Conservation (phyloP, 2,113 vertebrate genomes). For the Gasterosteus nipponicus region DNA sequence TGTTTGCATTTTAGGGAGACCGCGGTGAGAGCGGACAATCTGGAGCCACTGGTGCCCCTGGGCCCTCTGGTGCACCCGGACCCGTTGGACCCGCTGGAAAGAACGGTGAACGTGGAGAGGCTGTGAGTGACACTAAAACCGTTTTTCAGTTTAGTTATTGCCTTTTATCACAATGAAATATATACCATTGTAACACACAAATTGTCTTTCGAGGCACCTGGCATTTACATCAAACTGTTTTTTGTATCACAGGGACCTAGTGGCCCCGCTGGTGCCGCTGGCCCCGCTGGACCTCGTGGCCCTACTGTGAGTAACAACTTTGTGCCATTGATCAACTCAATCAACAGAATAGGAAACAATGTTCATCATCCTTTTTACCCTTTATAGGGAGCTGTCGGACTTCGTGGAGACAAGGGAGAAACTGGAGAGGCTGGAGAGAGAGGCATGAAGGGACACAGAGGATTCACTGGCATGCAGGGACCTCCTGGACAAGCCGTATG, state of each 20-base stretch:
- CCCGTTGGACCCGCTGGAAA: conserved; percentile 96
- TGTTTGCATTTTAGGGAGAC: conserved; percentile 85
- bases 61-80: conserved; percentile 93
- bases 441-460: conserved; percentile 99
- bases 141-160: not conserved
- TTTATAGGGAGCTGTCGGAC: conserved; percentile 87
- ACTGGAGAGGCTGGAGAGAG: conserved; percentile 93
- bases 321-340: not conserved
- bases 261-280: conserved; percentile 89
- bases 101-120: conserved; percentile 94
- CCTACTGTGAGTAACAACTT: conserved; percentile 87
- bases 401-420: conserved; percentile 99
- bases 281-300: conserved; percentile 93
- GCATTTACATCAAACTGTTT: not conserved
- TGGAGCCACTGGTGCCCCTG: conserved; percentile 92
- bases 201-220: not conserved
- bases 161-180: not conserved
- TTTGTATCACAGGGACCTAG: conserved; percentile 85
- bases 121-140: conserved; percentile 82
- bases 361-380: not conserved
- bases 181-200: not conserved
- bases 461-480: conserved; percentile 97
- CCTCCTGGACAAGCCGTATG: conserved; percentile 90
- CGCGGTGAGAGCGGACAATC: conserved; percentile 90
- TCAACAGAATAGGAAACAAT: not conserved